Conservation (phyloP, 2,888 invertebrate genomes). For the Phortica okadai region DNA sequence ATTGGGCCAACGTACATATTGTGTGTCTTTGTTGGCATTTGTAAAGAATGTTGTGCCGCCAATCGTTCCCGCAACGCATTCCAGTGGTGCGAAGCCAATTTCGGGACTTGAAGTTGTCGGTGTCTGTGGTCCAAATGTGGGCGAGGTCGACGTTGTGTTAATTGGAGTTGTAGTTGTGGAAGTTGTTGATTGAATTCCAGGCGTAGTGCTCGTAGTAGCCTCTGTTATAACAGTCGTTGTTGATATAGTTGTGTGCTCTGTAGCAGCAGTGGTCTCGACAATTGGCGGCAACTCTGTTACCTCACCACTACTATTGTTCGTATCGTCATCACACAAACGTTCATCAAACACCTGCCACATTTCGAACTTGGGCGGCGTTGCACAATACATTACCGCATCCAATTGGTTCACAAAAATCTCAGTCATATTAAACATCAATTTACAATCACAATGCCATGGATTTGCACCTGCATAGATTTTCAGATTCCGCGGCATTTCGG, state of each 20-base stretch:
- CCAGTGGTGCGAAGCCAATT: constrained; percentile 35
- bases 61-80: constrained; percentile 41
- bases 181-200: neutral
- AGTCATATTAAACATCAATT: constrained; percentile 52
- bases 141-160: constrained; percentile 27
- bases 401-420: constrained; percentile 48
- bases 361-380: constrained; percentile 44
- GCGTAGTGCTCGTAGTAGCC: neutral
- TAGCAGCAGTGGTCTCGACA: neutral
- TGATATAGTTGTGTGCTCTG: neutral
- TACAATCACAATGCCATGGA: constrained; percentile 66
- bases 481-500: constrained; percentile 42
- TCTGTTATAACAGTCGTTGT: neutral
- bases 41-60: neutral
- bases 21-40: neutral
- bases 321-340: constrained; percentile 42
- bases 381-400: constrained; percentile 48
- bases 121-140: constrained; percentile 16
- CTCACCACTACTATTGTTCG: too few species aligned
- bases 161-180: constrained; percentile 11
- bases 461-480: constrained; percentile 55
- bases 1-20: constrained; percentile 49
- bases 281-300: too few species aligned
- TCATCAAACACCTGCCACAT: constrained; percentile 51
- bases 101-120: neutral